These are phyloP conservation scores for Smithornis capensis DNA, from an alignment of 2,113 vertebrate genomes.

Conservation along the genomic window DNA sequence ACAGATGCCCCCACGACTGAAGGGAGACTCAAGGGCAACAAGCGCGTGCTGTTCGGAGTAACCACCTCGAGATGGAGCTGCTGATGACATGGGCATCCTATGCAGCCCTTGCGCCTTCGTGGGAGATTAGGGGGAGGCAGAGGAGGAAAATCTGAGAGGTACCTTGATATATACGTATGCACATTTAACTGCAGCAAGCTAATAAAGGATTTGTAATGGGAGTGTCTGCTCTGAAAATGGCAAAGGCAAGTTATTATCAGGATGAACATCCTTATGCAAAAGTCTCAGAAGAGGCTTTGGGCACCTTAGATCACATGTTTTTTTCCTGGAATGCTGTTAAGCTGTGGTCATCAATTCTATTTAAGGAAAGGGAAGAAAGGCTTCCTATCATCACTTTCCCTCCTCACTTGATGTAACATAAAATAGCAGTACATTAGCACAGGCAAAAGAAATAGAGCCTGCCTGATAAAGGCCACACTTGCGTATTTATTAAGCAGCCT, in stretches of 20 bases:
- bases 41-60: not conserved
- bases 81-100: fast-evolving
- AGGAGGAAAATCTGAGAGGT: not conserved
- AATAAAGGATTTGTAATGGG: not conserved
- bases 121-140: not conserved
- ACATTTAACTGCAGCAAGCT: not conserved
- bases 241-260: not conserved
- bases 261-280: not conserved
- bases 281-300: not conserved
- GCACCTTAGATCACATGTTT: not conserved
- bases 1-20: not conserved
- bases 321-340: conserved; percentile 7
- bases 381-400: not conserved
- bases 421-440: not conserved
- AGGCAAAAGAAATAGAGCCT: not conserved
- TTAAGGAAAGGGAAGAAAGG: not conserved
- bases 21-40: not conserved
- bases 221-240: not conserved
- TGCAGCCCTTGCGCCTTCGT: not conserved
- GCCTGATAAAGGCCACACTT: not conserved
- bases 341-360: not conserved
- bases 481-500: not conserved
- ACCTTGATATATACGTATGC: not conserved
- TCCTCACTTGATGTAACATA: not conserved
- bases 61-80: not conserved